Percentiles rank a stretch among this genome's conserved stretches.
Evolutionary conservation across 2,888 invertebrate genomes (phyloP).

Genomic region (Tenthredo notha): DNA sequence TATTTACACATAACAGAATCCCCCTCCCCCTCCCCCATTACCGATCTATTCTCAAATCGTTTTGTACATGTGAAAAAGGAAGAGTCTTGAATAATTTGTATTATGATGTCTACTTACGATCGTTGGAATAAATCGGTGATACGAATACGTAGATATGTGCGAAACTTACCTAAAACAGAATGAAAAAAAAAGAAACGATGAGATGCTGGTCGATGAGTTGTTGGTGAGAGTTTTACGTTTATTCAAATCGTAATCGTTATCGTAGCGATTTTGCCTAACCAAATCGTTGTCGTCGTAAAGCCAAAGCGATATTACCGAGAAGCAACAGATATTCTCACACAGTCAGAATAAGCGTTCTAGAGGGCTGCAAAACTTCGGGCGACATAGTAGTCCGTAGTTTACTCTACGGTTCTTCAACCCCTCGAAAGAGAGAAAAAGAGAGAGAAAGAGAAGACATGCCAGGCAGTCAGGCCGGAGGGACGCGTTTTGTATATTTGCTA

Average conservation of each 20-base stretch:
- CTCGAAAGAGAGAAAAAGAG: slow-evolving; percentile 30
- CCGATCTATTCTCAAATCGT: slow-evolving; percentile 57
- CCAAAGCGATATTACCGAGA: slow-evolving; percentile 32
- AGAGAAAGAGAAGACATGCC: neutral
- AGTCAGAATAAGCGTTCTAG: neutral
- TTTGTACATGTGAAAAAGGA: neutral
- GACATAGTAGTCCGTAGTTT: slow-evolving; percentile 7
- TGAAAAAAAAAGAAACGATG: neutral
- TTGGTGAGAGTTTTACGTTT: slow-evolving; percentile 14
- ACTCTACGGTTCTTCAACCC: slow-evolving; percentile 39
- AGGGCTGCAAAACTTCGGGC: slow-evolving; percentile 22
- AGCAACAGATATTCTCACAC: slow-evolving; percentile 50
- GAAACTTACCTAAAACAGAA: slow-evolving; percentile 46
- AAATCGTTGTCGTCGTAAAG: slow-evolving; percentile 41
- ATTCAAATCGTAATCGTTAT: slow-evolving; percentile 20
- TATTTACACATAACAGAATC: slow-evolving; percentile 17
- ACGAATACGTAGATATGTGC: no score
- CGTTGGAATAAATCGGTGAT: neutral
- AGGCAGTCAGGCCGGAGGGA: slow-evolving; percentile 52
- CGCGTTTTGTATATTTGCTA: slow-evolving; percentile 72
- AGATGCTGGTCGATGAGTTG: neutral
- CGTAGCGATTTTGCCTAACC: slow-evolving; percentile 14
- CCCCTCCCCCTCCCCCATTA: neutral
- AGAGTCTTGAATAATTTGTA: neutral
- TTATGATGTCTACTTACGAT: neutral